Percentiles rank a stretch among this genome's conserved stretches.
These are phyloP conservation scores for Sapajus apella DNA, from an alignment of 2,113 vertebrate genomes.

Conservation along the genomic window DNA sequence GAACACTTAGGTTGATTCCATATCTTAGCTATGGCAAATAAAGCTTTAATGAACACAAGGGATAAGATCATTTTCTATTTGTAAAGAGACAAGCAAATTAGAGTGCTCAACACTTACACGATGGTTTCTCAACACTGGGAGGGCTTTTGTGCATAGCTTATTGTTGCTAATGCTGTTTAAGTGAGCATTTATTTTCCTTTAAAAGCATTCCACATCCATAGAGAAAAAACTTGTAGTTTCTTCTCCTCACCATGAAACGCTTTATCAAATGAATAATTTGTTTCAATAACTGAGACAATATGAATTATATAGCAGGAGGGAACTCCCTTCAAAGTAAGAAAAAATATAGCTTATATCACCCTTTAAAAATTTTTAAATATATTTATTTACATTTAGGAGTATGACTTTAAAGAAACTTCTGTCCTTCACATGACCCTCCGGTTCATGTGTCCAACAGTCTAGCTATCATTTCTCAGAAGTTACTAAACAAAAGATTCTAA, in stretches of 20 bases:
- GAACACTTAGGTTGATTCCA: neutral
- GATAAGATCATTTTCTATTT: neutral
- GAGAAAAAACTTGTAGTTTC: neutral
- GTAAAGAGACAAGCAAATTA: neutral
- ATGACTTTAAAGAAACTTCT: neutral
- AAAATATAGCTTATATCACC: neutral
- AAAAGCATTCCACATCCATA: neutral
- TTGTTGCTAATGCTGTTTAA: neutral
- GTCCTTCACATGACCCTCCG: neutral
- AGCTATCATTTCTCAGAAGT: neutral
- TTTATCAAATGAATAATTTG: neutral
- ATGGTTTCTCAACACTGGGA: neutral
- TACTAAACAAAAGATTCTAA: neutral
- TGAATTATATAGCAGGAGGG: neutral
- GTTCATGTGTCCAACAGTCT: neutral
- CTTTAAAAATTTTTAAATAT: neutral
- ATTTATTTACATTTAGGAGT: conserved; percentile 4
- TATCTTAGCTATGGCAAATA: neutral
- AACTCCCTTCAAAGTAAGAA: neutral
- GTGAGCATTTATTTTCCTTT: neutral
- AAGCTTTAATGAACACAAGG: neutral
- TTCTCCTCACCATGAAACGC: neutral
- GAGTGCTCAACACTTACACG: neutral
- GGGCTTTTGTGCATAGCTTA: neutral
- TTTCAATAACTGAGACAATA: neutral